These are phyloP conservation scores for Pteropus alecto DNA, from an alignment of 2,113 vertebrate genomes.

Conservation along the genomic window DNA sequence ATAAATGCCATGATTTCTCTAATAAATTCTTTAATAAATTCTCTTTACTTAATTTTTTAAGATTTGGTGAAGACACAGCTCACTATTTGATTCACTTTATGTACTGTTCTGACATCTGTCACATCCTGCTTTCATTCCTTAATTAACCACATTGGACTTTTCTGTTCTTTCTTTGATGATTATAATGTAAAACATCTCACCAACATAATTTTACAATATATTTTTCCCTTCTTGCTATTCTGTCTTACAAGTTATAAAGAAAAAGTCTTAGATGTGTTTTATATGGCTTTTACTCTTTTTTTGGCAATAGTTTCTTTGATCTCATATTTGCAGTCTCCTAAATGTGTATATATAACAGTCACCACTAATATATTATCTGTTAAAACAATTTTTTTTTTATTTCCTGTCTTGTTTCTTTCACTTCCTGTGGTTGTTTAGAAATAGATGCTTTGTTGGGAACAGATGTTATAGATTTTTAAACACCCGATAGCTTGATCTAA, in stretches of 20 bases:
- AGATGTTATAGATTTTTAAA: not conserved
- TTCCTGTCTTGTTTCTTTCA: not conserved
- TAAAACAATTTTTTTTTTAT: not conserved
- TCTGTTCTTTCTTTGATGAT: not conserved
- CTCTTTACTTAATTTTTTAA: not conserved
- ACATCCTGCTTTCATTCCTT: not conserved
- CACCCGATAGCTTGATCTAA: not conserved
- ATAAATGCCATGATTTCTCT: not conserved
- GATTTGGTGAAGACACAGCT: not conserved
- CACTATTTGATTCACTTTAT: not conserved
- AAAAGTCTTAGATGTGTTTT: not conserved
- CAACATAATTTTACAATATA: not conserved
- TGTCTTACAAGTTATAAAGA: not conserved
- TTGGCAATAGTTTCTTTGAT: not conserved
- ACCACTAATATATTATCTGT: not conserved
- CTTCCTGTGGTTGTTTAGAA: not conserved
- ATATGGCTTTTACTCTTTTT: not conserved
- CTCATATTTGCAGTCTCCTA: not conserved
- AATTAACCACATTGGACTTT: not conserved
- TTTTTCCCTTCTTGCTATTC: not conserved
- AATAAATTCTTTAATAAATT: not conserved
- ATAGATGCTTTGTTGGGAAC: not conserved
- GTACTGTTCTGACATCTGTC: not conserved
- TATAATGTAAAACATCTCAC: not conserved
- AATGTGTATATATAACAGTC: not conserved